Conservation (phyloP, 1,140 invertebrate genomes). For the Eriocheir sinensis region DNA sequence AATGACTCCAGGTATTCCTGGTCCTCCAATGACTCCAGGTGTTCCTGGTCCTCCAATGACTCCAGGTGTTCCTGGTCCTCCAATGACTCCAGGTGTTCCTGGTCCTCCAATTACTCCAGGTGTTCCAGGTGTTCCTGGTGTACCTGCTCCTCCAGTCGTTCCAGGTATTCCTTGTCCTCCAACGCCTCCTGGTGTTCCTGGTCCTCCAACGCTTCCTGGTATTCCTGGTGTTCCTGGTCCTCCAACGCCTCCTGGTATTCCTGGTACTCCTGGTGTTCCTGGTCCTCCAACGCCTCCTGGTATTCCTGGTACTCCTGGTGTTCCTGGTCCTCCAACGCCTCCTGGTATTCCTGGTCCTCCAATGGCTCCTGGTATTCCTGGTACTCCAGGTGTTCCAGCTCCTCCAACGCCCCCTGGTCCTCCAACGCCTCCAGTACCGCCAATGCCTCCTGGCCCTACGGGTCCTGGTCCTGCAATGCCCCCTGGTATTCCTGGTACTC, state of each 20-base stretch:
- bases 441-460: too few relatives aligned
- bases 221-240: too few relatives aligned
- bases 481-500: too few relatives aligned
- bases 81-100: too few relatives aligned
- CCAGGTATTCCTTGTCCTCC: too few relatives aligned
- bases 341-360: not conserved
- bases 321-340: not conserved
- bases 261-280: too few relatives aligned
- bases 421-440: too few relatives aligned
- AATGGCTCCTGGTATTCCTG: constrained; percentile 27
- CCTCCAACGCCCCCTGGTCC: not conserved
- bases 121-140: not conserved
- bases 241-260: constrained; percentile 27
- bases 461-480: too few relatives aligned
- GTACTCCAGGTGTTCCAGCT: not conserved
- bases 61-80: too few relatives aligned
- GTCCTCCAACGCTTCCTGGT: not conserved
- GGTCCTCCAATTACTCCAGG: constrained; percentile 8
- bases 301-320: too few relatives aligned
- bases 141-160: not conserved
- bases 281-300: not conserved
- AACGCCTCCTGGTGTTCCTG: constrained; percentile 4
- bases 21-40: not conserved
- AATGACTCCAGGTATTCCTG: not conserved
- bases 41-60: too few relatives aligned